Evolutionary conservation across 2,888 invertebrate species (phyloP), one percentile per base, ranked within the genome.

Genomic region (Erebia palarica): DNA sequence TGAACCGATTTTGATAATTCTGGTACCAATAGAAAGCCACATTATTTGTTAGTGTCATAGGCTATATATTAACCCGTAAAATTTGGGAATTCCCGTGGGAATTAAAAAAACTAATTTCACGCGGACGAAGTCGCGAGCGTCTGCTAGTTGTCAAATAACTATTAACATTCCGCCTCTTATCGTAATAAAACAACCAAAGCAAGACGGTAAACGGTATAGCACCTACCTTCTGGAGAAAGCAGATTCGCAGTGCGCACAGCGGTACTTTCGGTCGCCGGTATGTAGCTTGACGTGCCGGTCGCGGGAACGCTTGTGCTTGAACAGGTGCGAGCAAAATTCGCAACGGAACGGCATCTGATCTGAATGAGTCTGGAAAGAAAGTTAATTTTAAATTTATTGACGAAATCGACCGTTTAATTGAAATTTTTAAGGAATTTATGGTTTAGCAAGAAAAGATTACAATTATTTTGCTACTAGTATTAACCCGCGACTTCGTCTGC

Each of bases 141-240:
- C 1, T 3, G 1, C 21, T 1, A 36, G 36, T 36, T 5, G 36
- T 36, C 7, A 36, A 36, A 36, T 7, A 27, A 27, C 36, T 36
- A 36, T 36, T 7, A 36, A 7, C 5, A 36, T 36, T 36, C 36
- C 36, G 36, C 36, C 36, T 36, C 5, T 36, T 36, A 36, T 36
- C 36, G 7, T 7, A 7, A 3, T 11, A 47, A 47, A 47, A 47
- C 4, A 47, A 55, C 16, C 3, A 18, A 18, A 55, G 18, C 21
- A 5, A 27, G 13, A 5, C 27, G 27, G 27, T 27, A 3, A 27
- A 58, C 27, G 57, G 21, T 58, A 58, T 21, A 21, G 9, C 89
- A 97, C 97, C 97, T 90, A 97, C 97, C 97, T 97, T 90, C 98
- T 95, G 68, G 98, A 97, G 92, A 98, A 98, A 65, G 98, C 98